Evolutionary conservation across 1,140 invertebrate species (phyloP).

Genomic region (Drosophila bocqueti): DNA sequence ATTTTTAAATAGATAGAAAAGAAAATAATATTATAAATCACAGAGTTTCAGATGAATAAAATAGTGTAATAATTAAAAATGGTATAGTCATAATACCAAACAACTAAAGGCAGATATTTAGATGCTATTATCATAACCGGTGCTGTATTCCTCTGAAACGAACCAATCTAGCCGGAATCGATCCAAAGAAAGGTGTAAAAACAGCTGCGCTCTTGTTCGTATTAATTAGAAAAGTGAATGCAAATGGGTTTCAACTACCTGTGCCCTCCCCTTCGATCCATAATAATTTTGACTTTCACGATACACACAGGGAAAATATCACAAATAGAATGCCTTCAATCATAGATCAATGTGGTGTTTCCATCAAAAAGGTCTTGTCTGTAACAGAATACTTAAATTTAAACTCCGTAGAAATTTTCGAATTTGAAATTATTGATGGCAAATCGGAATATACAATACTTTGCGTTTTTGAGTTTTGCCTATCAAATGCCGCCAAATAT

Average conservation of each 20-base stretch:
- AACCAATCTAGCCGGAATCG: neutral
- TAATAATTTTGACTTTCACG: neutral
- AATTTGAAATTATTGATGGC: no score
- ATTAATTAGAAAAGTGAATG: constrained; percentile 24
- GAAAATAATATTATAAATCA: no score
- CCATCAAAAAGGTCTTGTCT: neutral
- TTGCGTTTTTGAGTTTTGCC: no score
- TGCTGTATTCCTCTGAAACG: neutral
- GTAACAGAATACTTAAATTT: neutral
- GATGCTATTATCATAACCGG: neutral
- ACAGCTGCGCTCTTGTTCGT: constrained; percentile 18
- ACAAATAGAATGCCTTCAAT: neutral
- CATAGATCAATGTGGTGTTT: neutral
- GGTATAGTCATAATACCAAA: neutral
- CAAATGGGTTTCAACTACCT: constrained; percentile 10
- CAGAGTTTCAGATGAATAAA: no score
- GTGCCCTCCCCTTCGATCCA: neutral
- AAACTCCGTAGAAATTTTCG: no score
- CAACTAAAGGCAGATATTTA: neutral
- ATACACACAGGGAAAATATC: neutral
- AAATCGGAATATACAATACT: no score
- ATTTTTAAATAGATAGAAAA: neutral
- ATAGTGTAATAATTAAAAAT: neutral
- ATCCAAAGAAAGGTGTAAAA: constrained; percentile 6
- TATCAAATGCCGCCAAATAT: no score